Base-by-base conservation (phyloP, 2,797 vertebrate genomes). In the Sylvilagus floridanus region DNA sequence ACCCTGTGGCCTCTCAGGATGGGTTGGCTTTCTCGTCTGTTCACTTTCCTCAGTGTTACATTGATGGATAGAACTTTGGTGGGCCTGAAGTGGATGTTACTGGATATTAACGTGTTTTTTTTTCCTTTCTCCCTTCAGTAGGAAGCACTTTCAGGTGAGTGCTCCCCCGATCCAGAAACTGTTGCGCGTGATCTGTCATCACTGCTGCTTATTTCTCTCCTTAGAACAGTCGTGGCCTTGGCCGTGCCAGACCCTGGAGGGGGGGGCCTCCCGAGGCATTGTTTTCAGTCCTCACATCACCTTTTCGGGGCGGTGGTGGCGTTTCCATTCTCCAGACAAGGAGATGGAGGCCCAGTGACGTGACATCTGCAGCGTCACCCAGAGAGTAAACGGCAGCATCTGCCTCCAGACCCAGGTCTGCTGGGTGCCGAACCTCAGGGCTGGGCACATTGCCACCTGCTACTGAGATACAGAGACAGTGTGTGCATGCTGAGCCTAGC, bases 91-190 rank as follows among this genome's bases (percentile, higher is more conserved):
- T 65, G 17, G 13, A 42, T 91, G 8, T 42, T 78, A 60, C 1
- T 82, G 42, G 28, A 69, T 90, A 90, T 63, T 97, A 88, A 97
- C 85, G 93, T 72, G n/a, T n/a, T n/a, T n/a, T 88, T 57, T 85
- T 95, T 77, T 72, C 87, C 95, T 75, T 63, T 73, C 92, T 22
- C 1, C 0, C 95, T 79, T 79, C 90, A 98, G 93, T 92, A 54
- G 98, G 97, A 95, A 90, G 88, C 90, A 93, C 96, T 0, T 97
- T 97, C 97, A 98, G 98, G 98, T 98, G 95, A 98, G 98, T 97
- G 54, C 87, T 89, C 85, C 5, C 14, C 32, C 50, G 54, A 88
- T 5, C 84, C 19, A 68, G 73, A 72, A 90, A 90, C 7, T 52
- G 7, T 12, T 69, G 62, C 73, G 57, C 47, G 1, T 54, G 54